phyloP scores from a whole-genome alignment of 2,113 vertebrate genomes.

The Xerus inauris region DNA sequence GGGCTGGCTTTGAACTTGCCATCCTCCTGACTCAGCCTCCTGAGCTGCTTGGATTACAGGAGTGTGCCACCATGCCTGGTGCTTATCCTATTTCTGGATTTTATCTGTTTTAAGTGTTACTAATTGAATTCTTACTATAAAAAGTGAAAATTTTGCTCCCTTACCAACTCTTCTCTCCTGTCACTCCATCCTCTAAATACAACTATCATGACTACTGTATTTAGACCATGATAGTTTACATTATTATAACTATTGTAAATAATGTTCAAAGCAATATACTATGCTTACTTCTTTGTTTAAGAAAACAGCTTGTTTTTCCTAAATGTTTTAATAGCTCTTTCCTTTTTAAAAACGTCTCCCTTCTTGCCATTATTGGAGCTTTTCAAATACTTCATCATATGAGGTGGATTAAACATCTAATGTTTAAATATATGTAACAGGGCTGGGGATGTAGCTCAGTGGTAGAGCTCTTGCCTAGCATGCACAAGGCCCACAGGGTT shows the following conservation, averaged over 20 bases:
- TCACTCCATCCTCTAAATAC: not conserved
- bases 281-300: not conserved
- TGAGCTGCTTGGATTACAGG: no score
- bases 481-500: no score
- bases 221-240: not conserved
- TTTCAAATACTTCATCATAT: slow-evolving; percentile 23
- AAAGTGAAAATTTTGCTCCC: slow-evolving; percentile 1
- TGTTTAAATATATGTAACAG: slow-evolving; percentile 29
- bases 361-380: not conserved
- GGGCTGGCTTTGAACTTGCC: no score
- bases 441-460: no score
- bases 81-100: not conserved
- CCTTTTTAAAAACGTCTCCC: not conserved
- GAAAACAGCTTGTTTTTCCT: not conserved
- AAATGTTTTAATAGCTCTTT: not conserved
- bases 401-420: not conserved
- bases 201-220: not conserved
- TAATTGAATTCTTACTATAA: not conserved
- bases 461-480: no score
- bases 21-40: no score
- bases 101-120: not conserved
- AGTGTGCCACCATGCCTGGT: no score
- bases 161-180: not conserved
- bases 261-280: not conserved
- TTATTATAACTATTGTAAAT: not conserved